Base-by-base conservation (phyloP, 1,140 invertebrate genomes). In the Lasaia peninsularis region DNA sequence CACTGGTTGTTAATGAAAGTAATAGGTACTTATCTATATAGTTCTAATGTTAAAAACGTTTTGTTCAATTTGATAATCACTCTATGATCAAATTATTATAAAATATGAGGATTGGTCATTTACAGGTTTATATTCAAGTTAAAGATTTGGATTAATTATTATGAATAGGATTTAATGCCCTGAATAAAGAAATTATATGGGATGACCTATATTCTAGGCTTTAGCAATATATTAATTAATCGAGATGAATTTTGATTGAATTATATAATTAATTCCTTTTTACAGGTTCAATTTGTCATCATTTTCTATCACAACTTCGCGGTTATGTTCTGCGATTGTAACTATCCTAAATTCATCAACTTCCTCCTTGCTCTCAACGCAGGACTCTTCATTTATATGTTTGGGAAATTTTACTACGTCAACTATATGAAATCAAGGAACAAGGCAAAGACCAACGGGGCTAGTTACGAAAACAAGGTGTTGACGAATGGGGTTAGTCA, bases 361-460 rank as follows among this genome's bases (percentile, higher is more conserved):
- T 82, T 93, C 71, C 87, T 97, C 37, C 91, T 97, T 2, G 86
- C 90, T 14, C 82, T 94, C 24, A 96, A 97, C 78, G 92, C 95
- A 3, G 82, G 92, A 10, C 89, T 96, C 21, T 98, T 97, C 86
- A 91, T 96, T 33, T 94, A 96, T 69, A 92, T 98, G 73, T 98
- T 98, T 76, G 93, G 93, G 2, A 92, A 94, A 40, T 98, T 97
- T 84, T 98, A 97, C 74, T 86, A 93, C 28, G 90, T 92, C 56
- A 94, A 92, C 62, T 97, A 97, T 71, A 75, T 91, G 9, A 91
- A 91, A 62, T 31, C 10, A 3, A 18, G 12, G 32, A 56, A 3
- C 14, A 55, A 55, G 6, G 4, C 11, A 5, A 32, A 8, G 12
- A 20, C 14, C 11, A 52, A 52, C 12, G 50, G 50, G 6, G 14